Evolutionary conservation across 1,140 invertebrate species (phyloP).

Genomic region (Penaeus japonicus): DNA sequence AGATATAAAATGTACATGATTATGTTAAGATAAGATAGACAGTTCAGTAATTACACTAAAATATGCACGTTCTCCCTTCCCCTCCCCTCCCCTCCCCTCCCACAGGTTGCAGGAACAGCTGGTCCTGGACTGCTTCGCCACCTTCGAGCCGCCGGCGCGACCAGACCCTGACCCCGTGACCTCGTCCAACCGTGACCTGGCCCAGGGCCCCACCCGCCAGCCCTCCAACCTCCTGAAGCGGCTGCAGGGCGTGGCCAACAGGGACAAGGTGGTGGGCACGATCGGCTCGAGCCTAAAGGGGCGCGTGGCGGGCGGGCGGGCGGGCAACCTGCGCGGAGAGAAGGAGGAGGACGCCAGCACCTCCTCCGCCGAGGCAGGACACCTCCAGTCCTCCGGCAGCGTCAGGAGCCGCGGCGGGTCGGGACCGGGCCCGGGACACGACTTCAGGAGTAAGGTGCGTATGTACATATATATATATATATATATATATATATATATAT

Average conservation of each 20-base stretch:
- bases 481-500: too few species aligned
- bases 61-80: too few species aligned
- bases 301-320: not conserved
- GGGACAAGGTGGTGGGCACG: conserved; percentile 34
- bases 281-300: conserved; percentile 7
- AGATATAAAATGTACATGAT: too few species aligned
- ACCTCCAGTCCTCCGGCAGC: conserved; percentile 45
- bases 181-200: conserved; percentile 34
- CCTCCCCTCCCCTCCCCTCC: not conserved
- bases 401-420: conserved; percentile 40
- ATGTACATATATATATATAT: too few species aligned
- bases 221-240: conserved; percentile 54
- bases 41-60: too few species aligned
- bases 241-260: conserved; percentile 56
- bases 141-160: conserved; percentile 60
- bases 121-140: conserved; percentile 64
- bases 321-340: conserved; percentile 33
- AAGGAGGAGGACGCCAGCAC: conserved; percentile 48
- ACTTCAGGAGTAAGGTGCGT: conserved; percentile 53
- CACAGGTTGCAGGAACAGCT: conserved; percentile 65
- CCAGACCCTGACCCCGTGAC: conserved; percentile 47
- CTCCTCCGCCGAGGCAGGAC: conserved; percentile 27
- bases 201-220: conserved; percentile 21
- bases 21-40: too few species aligned
- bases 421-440: not conserved